Evolutionary conservation across 2,113 vertebrate genomes (phyloP).

Genomic region (Paralichthys olivaceus): DNA sequence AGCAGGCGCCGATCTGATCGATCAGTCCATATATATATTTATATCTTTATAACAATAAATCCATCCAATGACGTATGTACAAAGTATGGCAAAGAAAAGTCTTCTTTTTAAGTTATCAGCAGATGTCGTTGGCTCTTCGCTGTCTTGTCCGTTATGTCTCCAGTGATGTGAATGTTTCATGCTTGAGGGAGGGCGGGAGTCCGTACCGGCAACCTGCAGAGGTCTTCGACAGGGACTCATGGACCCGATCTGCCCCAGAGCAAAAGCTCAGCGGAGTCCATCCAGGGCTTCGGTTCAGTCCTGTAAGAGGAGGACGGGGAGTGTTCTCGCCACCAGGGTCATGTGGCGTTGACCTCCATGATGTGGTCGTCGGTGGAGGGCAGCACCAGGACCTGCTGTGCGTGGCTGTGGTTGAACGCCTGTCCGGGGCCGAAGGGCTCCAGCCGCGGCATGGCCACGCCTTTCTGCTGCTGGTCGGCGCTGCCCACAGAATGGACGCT

Average conservation of each 20-base stretch:
- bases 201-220: conserved; percentile 32
- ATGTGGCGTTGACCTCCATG: conserved; percentile 95
- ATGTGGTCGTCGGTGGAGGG: conserved; percentile 94
- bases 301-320: conserved; percentile 41
- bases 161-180: conserved; percentile 66
- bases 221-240: conserved; percentile 40
- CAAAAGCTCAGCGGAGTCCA: conserved; percentile 50
- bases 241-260: conserved; percentile 30
- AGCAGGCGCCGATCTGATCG: conserved; percentile 39
- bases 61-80: conserved; percentile 76
- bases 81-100: conserved; percentile 73
- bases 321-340: conserved; percentile 73
- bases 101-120: conserved; percentile 60
- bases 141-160: conserved; percentile 52
- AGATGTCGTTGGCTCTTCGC: conserved; percentile 61
- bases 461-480: conserved; percentile 87
- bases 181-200: conserved; percentile 41
- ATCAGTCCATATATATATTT: conserved; percentile 65
- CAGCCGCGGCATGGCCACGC: conserved; percentile 92
- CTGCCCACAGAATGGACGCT: conserved; percentile 86
- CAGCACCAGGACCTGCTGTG: conserved; percentile 91
- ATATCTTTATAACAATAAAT: conserved; percentile 74
- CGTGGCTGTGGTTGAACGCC: conserved; percentile 90
- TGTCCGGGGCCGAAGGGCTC: conserved; percentile 91
- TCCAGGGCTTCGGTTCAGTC: conserved; percentile 71